These are phyloP conservation scores for Lordiphosa andalusiaca DNA, from an alignment of 2,888 invertebrate genomes.

Conservation along the genomic window DNA sequence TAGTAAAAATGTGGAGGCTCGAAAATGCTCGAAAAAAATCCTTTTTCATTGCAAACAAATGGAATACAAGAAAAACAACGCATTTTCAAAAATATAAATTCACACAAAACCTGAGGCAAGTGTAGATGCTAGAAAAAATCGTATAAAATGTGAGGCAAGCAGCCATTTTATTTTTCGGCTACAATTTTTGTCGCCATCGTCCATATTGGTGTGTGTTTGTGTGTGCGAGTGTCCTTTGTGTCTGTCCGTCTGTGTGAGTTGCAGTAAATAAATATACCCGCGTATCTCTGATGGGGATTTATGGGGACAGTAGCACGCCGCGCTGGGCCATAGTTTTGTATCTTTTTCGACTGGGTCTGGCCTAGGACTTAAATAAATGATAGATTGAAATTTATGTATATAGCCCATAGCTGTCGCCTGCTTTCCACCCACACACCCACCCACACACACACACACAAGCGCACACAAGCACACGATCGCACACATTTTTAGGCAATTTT, in stretches of 20 bases:
- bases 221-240: conserved; percentile 28
- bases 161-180: conserved; percentile 70
- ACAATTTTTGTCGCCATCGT: conserved; percentile 69
- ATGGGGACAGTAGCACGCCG: conserved; percentile 59
- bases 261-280: conserved; percentile 75
- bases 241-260: conserved; percentile 63
- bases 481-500: conserved; percentile 60
- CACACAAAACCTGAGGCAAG: conserved; percentile 37
- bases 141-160: conserved; percentile 61
- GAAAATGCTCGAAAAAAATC: conserved; percentile 51
- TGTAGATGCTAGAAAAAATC: conserved; percentile 30
- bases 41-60: conserved; percentile 66
- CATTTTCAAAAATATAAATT: conserved; percentile 62
- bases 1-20: conserved; percentile 27
- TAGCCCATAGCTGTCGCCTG: conserved; percentile 41
- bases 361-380: conserved; percentile 74
- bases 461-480: conserved; percentile 11
- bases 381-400: conserved; percentile 75
- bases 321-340: conserved; percentile 45
- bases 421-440: conserved; percentile 14
- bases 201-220: conserved; percentile 7
- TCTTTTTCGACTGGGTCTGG: conserved; percentile 43
- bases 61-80: conserved; percentile 43
- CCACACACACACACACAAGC: conserved; percentile 9
- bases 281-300: conserved; percentile 75